Conservation (phyloP, 2,888 invertebrate genomes). For the Euzophera pinguis region DNA sequence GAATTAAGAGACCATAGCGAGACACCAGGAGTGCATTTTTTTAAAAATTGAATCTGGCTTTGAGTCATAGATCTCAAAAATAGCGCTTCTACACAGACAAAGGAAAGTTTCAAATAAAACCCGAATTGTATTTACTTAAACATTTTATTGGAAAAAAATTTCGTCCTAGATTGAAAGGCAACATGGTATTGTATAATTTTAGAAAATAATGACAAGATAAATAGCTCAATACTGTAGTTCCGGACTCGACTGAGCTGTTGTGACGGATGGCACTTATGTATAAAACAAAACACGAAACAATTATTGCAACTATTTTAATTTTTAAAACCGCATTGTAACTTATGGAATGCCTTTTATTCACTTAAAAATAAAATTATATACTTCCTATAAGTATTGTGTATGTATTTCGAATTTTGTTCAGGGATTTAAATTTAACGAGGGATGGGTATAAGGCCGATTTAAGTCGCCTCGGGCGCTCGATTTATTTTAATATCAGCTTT, state of each 20-base stretch:
- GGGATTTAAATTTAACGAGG: conserved; percentile 30
- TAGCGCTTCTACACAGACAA: too few relatives aligned
- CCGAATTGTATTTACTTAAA: conserved; percentile 62
- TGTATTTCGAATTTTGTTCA: conserved; percentile 58
- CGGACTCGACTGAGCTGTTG: conserved; percentile 17
- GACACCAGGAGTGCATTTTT: too few relatives aligned
- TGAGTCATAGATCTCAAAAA: too few relatives aligned
- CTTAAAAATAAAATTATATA: conserved; percentile 68
- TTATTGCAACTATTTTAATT: conserved; percentile 48
- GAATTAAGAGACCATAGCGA: too few relatives aligned
- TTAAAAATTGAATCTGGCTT: too few relatives aligned
- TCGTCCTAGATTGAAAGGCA: conserved; percentile 79
- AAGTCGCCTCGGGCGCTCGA: conserved; percentile 23
- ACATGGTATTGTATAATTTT: conserved; percentile 76
- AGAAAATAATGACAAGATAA: conserved; percentile 60
- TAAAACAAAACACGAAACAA: conserved; percentile 50
- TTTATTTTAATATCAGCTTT: conserved; percentile 32
- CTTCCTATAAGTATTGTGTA: conserved; percentile 58
- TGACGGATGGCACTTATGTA: conserved; percentile 65
- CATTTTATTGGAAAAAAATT: conserved; percentile 77
- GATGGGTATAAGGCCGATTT: conserved; percentile 16
- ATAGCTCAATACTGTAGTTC: conserved; percentile 36
- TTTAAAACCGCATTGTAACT: conserved; percentile 57
- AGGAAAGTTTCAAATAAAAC: conserved; percentile 45
- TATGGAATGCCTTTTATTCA: conserved; percentile 76